Percentiles rank a stretch among this genome's conserved stretches.
Conservation (phyloP, 2,797 vertebrate genomes). For the Sphenodon punctatus region DNA sequence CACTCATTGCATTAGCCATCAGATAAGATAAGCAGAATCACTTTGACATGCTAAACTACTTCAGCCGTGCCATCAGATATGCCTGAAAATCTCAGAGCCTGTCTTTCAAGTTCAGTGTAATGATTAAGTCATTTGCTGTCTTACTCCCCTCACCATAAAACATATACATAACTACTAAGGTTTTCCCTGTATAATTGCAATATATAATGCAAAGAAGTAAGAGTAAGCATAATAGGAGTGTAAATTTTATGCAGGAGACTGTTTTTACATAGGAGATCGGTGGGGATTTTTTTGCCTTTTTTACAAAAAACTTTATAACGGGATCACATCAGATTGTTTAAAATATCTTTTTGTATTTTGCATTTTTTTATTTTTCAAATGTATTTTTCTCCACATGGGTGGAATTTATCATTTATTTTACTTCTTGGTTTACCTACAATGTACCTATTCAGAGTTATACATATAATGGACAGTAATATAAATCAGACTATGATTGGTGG, state of each 20-base stretch:
- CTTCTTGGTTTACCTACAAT: not conserved
- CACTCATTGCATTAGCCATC: not conserved
- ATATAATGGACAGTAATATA: no score
- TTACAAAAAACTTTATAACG: not conserved
- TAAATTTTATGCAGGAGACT: not conserved
- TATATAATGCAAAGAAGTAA: not conserved
- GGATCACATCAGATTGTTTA: not conserved
- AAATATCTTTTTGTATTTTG: not conserved
- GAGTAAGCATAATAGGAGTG: not conserved
- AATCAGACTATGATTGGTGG: no score
- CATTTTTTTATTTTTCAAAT: not conserved
- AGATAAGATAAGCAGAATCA: not conserved
- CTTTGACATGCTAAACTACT: not conserved
- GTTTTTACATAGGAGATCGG: not conserved
- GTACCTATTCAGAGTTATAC: not conserved
- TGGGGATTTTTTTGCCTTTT: not conserved
- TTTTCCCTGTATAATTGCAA: not conserved
- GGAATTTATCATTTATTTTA: not conserved
- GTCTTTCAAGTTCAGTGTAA: not conserved
- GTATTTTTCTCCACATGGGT: not conserved
- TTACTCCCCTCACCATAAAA: not conserved
- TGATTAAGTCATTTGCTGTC: not conserved
- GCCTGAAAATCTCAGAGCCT: conserved; percentile 15
- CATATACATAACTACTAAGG: not conserved
- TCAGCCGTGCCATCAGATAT: not conserved